Evolutionary conservation across 2,113 vertebrate genomes (phyloP).

Genomic region (Takifugu bimaculatus): DNA sequence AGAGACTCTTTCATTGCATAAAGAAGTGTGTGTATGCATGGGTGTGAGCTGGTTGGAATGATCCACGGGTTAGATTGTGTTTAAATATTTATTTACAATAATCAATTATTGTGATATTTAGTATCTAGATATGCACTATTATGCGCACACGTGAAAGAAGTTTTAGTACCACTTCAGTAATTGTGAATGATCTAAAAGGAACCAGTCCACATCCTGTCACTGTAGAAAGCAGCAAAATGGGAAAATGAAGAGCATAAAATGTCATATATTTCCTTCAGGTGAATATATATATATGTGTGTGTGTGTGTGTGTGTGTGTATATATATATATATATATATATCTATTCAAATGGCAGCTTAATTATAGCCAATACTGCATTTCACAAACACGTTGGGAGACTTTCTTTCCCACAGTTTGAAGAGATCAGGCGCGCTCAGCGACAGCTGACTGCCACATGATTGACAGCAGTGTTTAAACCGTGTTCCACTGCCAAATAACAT

Average conservation of each 20-base stretch:
- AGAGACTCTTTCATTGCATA: slow-evolving; percentile 35
- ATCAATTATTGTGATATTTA: no score
- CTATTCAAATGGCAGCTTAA: slow-evolving; percentile 4
- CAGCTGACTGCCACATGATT: slow-evolving; percentile 37
- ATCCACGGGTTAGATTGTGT: slow-evolving; percentile 13
- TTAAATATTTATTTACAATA: background rate
- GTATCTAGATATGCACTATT: no score
- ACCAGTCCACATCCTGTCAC: background rate
- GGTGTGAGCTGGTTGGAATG: background rate
- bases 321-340: no score
- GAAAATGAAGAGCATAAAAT: background rate
- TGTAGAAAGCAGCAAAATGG: slow-evolving; percentile 13
- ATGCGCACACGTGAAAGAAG: no score
- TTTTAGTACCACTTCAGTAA: background rate
- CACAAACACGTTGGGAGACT: background rate
- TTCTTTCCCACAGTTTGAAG: slow-evolving; percentile 47
- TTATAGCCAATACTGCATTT: slow-evolving; percentile 2
- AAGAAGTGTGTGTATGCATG: slow-evolving; percentile 18
- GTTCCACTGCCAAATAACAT: slow-evolving; percentile 53
- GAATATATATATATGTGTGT: background rate
- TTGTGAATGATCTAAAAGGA: slow-evolving; percentile 2
- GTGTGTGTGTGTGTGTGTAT: no score
- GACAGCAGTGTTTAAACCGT: slow-evolving; percentile 67
- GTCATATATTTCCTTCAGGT: slow-evolving; percentile 1
- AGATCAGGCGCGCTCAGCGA: slow-evolving; percentile 35